Conservation (phyloP, 37 sponge, comb jelly and placozoan species). For the Bolinopsis microptera region DNA sequence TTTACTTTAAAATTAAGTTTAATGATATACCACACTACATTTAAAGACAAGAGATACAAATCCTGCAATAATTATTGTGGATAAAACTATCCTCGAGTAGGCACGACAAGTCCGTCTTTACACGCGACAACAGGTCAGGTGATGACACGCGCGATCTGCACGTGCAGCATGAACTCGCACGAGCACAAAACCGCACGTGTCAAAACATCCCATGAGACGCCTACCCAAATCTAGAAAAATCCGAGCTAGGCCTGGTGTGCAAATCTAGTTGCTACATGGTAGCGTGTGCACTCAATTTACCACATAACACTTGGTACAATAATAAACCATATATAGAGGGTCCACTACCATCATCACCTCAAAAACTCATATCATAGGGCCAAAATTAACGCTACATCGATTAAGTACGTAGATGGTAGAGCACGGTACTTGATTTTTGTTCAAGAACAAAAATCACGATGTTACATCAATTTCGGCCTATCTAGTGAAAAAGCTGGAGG, state of each 20-base stretch:
- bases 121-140: too few species aligned
- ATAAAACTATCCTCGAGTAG: background rate
- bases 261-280: slow-evolving; percentile 54
- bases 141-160: background rate
- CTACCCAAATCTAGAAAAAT: background rate
- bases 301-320: background rate
- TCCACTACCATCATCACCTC: background rate
- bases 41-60: background rate
- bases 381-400: background rate
- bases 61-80: background rate
- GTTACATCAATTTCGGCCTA: too few species aligned
- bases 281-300: slow-evolving; percentile 24
- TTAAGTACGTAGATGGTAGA: too few species aligned
- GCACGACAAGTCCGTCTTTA: background rate
- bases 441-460: too few species aligned
- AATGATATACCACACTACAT: background rate
- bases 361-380: background rate
- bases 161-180: too few species aligned
- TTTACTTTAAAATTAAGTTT: background rate
- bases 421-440: too few species aligned
- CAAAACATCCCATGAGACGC: background rate
- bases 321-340: background rate
- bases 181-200: too few species aligned
- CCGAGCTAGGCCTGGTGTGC: slow-evolving; percentile 17
- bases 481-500: background rate